These are phyloP conservation scores for Cavia porcellus DNA, from an alignment of 2,113 vertebrate species.

Conservation along the genomic window DNA sequence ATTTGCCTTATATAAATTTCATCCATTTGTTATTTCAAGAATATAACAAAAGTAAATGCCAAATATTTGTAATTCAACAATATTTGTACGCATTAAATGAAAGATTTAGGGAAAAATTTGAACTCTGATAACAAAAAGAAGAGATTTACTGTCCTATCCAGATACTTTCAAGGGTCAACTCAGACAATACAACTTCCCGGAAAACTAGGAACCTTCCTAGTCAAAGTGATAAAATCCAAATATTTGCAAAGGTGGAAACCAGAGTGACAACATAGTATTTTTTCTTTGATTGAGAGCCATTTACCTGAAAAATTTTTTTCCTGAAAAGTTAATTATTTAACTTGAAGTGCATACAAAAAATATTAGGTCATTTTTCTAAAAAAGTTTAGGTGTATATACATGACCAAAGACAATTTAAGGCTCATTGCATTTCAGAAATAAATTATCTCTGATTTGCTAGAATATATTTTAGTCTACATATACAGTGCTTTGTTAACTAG, in stretches of 20 bases:
- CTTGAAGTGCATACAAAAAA: conserved; percentile 9
- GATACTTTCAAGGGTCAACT: conserved; percentile 36
- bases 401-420: conserved; percentile 46
- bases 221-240: conserved; percentile 50
- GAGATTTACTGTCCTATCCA: background rate
- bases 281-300: conserved; percentile 50
- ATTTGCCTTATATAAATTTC: background rate
- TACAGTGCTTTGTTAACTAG: conserved; percentile 38
- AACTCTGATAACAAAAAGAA: conserved; percentile 35
- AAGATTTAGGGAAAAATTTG: conserved; percentile 25
- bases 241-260: conserved; percentile 20
- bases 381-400: background rate
- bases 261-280: background rate
- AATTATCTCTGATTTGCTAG: conserved; percentile 42
- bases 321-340: conserved; percentile 55
- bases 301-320: background rate
- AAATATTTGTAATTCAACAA: conserved; percentile 17
- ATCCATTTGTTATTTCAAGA: conserved; percentile 48
- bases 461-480: conserved; percentile 47
- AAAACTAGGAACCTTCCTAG: background rate
- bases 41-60: conserved; percentile 23
- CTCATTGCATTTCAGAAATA: conserved; percentile 40
- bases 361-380: conserved; percentile 42
- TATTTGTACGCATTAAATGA: conserved; percentile 10
- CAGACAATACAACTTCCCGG: background rate